phyloP scores from a whole-genome alignment of 2,113 vertebrate species.

The Vicugna pacos region DNA sequence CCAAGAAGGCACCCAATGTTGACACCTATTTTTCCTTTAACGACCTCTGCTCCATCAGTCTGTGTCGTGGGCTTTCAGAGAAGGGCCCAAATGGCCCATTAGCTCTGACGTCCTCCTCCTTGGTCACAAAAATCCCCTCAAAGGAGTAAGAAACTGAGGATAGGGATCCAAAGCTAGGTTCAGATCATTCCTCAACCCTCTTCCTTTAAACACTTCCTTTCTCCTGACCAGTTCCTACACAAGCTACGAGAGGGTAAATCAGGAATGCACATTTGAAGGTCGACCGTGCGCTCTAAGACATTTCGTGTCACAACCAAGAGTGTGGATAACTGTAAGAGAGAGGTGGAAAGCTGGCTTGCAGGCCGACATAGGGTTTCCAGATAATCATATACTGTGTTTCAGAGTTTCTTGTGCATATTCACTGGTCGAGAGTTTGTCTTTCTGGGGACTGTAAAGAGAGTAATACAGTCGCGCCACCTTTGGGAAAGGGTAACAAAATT shows the following conservation, averaged over 20 bases:
- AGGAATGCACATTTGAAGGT: background rate
- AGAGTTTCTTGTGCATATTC: background rate
- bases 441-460: background rate
- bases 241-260: background rate
- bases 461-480: background rate
- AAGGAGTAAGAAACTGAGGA: background rate
- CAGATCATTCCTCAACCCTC: background rate
- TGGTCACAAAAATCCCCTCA: background rate
- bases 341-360: background rate
- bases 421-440: background rate
- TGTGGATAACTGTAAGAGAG: background rate
- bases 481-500: background rate
- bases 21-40: background rate
- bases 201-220: background rate
- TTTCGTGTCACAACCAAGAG: background rate
- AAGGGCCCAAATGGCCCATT: conserved; percentile 33
- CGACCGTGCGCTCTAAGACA: background rate
- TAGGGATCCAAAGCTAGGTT: conserved; percentile 9
- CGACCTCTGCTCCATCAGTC: conserved; percentile 56
- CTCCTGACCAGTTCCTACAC: background rate
- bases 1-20: conserved; percentile 58
- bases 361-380: background rate
- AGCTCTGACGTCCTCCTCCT: conserved; percentile 65
- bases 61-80: conserved; percentile 24
- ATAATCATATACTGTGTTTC: background rate